Base-by-base conservation (phyloP, 2,888 invertebrate genomes). In the Lepidocyrtoides sp. region DNA sequence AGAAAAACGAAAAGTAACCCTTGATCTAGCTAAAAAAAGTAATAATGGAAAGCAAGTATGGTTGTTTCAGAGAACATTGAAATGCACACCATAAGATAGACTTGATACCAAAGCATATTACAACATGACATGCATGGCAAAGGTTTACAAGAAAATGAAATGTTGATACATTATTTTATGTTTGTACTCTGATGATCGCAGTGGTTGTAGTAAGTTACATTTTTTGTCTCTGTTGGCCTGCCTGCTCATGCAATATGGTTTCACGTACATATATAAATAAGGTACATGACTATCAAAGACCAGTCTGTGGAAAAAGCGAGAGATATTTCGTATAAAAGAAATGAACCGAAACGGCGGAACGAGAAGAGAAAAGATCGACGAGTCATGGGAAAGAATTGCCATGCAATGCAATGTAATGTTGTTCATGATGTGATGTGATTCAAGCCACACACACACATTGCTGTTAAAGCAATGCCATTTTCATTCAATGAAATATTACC, bases 321-420 rank as follows among this genome's bases (percentile, higher is more conserved):
- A 69, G 32, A 82, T 89, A 72, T 69, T 82, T 66, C 66, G 81
- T 89, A 57, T 54, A 44, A 75, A 82, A 89, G 89, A 89, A 89
- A 89, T 89, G 89, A 89, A 89, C 83, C 89, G 89, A 89, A 83
- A 85, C 90, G 90, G 79, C 20, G 69, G 44, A 90, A 84, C 77
- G 89, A 75, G 84, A 57, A 29, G 84, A 54, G 26, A 29, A 77
- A 79, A 84, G 79, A 90, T 79, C 79, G 48, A 63, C 60, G 66
- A 84, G 79, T 90, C 85, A 90, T 84, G 84, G 79, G 79, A 90
- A 85, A 89, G 54, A 79, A 85, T 79, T 90, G 84, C 85, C 79
- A 66, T 85, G 41, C 79, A 60, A 60, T 51, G 36, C 85, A 87
- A 79, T 48, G 60, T 87, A 17, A 81, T 72, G 87, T 63, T 85